Conservation (phyloP, 1,140 invertebrate genomes). For the Yoshiicerus persimilis region DNA sequence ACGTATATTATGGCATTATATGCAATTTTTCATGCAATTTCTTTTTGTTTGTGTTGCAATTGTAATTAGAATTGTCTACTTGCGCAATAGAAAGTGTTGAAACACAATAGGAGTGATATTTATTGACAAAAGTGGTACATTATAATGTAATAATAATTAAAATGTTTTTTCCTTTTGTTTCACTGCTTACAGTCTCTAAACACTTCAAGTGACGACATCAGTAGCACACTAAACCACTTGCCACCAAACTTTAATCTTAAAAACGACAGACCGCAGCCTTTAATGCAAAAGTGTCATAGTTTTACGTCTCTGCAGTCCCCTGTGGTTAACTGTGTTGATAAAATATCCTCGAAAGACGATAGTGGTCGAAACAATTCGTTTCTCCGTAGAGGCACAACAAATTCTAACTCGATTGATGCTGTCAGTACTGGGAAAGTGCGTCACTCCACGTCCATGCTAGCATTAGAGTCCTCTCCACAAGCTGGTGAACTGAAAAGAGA, state of each 20-base stretch:
- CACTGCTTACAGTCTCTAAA: constrained; percentile 34
- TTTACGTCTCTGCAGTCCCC: constrained; percentile 35
- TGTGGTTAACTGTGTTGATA: background rate
- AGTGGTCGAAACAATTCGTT: background rate
- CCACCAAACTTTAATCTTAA: constrained; percentile 46
- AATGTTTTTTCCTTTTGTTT: background rate
- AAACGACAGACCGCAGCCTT: background rate
- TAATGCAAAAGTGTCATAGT: constrained; percentile 46
- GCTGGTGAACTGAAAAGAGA: constrained; percentile 39
- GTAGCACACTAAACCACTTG: constrained; percentile 23
- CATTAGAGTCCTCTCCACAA: constrained; percentile 33
- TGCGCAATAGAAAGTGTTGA: background rate
- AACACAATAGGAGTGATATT: background rate
- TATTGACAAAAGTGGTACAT: background rate
- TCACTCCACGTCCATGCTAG: constrained; percentile 38
- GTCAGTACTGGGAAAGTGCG: constrained; percentile 13
- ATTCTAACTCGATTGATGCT: background rate
- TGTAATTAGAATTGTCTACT: too few species aligned
- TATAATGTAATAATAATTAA: background rate
- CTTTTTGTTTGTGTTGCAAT: too few species aligned
- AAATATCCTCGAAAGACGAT: background rate
- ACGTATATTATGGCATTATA: too few species aligned
- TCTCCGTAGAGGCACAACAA: background rate
- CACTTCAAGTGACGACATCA: constrained; percentile 36
- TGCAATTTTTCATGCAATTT: too few species aligned